A percentile compares a stretch with the other conserved stretches of the same genome.
Evolutionary conservation across 2,888 invertebrate genomes (phyloP).

Genomic region (Imbricaverruca yamaguchii): DNA sequence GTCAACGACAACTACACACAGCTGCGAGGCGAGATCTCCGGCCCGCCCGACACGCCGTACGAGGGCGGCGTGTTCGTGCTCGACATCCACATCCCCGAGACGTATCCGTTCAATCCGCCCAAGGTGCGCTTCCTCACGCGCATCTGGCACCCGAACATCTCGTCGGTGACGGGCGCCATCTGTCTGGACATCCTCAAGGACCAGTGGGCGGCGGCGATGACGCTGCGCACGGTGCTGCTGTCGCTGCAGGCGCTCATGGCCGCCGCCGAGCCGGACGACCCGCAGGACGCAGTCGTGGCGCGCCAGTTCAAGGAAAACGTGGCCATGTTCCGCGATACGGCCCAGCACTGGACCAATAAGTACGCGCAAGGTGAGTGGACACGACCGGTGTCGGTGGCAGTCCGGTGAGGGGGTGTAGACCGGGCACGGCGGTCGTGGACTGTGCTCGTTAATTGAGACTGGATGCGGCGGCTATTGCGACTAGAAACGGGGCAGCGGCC

Average conservation of each 20-base stretch:
- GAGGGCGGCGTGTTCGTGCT: constrained; percentile 90
- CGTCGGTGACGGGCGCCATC: constrained; percentile 95
- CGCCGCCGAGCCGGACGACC: constrained; percentile 87
- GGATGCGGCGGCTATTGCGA: no score
- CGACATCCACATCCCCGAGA: constrained; percentile 96
- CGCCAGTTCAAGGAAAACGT: constrained; percentile 88
- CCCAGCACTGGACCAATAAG: constrained; percentile 89
- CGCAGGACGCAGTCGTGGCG: constrained; percentile 92
- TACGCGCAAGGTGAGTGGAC: constrained; percentile 72
- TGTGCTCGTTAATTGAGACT: no score
- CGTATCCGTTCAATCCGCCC: constrained; percentile 98
- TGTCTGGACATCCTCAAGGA: constrained; percentile 98
- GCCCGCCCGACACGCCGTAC: constrained; percentile 96
- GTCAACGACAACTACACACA: constrained; percentile 86
- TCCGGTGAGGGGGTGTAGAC: neutral
- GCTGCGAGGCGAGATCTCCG: constrained; percentile 89
- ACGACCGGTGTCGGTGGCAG: neutral
- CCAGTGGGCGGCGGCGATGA: constrained; percentile 99
- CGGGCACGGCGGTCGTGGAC: constrained; percentile 58
- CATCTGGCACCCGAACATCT: constrained; percentile 99
- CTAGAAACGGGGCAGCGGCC: no score
- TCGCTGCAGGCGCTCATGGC: constrained; percentile 74
- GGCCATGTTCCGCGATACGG: constrained; percentile 80
- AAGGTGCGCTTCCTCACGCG: constrained; percentile 95
- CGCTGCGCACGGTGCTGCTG: constrained; percentile 85